Evolutionary conservation across 2,797 vertebrate genomes (phyloP).

Genomic region (Emydoidea blandingii): DNA sequence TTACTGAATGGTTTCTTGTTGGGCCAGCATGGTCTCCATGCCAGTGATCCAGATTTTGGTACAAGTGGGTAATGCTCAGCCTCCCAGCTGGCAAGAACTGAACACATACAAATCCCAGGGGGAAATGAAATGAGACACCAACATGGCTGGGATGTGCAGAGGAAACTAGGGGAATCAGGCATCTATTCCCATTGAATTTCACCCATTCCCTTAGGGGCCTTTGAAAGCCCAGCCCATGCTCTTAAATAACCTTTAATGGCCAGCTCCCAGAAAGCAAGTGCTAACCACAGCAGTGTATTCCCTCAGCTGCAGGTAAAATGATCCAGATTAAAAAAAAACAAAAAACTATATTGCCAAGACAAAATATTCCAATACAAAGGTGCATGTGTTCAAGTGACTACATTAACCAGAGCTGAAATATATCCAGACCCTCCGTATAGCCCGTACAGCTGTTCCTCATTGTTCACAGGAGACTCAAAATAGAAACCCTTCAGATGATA

Average conservation of each 20-base stretch:
- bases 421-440: rapidly evolving
- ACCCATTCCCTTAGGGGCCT: background rate
- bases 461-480: background rate
- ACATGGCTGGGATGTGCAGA: background rate
- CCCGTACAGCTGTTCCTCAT: conserved; percentile 28
- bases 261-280: background rate
- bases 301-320: conserved; percentile 60
- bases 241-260: background rate
- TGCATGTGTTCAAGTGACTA: background rate
- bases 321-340: background rate
- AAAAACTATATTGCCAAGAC: background rate
- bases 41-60: background rate
- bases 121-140: background rate
- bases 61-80: background rate
- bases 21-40: background rate
- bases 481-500: background rate
- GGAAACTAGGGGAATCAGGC: background rate
- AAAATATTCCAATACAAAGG: conserved; percentile 40
- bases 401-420: rapidly evolving
- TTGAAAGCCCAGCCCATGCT: conserved; percentile 25
- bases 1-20: background rate
- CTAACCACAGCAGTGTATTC: background rate
- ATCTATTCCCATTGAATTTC: rapidly evolving
- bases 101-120: background rate
- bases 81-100: background rate